Percentiles rank a stretch among this genome's conserved stretches.
Conservation (phyloP, 2,888 invertebrate genomes). For the Melanophora roralis region DNA sequence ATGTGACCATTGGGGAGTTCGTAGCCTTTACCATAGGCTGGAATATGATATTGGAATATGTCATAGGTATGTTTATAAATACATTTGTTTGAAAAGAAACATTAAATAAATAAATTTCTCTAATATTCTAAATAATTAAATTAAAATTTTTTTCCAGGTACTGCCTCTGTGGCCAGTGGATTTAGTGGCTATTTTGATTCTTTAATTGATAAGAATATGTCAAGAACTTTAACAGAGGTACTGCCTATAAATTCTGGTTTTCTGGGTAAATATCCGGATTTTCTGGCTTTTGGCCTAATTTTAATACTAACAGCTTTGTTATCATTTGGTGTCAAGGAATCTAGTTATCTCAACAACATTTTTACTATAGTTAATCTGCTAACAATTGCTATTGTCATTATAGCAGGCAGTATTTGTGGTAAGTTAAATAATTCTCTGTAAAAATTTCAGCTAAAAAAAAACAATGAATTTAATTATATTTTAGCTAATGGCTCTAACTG, state of each 20-base stretch:
- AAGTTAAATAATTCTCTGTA: slow-evolving; percentile 64
- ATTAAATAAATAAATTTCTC: not conserved
- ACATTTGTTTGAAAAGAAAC: not conserved
- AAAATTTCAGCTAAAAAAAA: not conserved
- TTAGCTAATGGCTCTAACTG: slow-evolving; percentile 88
- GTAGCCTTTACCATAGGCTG: slow-evolving; percentile 89
- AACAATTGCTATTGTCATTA: slow-evolving; percentile 88
- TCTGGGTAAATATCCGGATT: slow-evolving; percentile 84
- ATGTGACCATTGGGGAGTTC: slow-evolving; percentile 88
- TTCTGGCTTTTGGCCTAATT: slow-evolving; percentile 83
- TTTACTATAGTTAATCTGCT: slow-evolving; percentile 93
- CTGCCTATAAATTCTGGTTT: slow-evolving; percentile 82
- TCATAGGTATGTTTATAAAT: slow-evolving; percentile 80
- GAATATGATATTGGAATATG: slow-evolving; percentile 89
- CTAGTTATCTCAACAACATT: slow-evolving; percentile 91
- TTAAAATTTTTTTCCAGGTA: slow-evolving; percentile 78
- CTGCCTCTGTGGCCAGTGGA: slow-evolving; percentile 86
- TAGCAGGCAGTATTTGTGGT: slow-evolving; percentile 91
- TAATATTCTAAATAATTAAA: not conserved
- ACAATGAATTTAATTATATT: not conserved
- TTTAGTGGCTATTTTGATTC: slow-evolving; percentile 85
- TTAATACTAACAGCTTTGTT: slow-evolving; percentile 81
- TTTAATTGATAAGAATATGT: slow-evolving; percentile 81
- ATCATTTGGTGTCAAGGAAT: slow-evolving; percentile 87
- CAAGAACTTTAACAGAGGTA: slow-evolving; percentile 77